Base-by-base conservation (phyloP, 2,797 vertebrate species). In the Gallirallus australis region DNA sequence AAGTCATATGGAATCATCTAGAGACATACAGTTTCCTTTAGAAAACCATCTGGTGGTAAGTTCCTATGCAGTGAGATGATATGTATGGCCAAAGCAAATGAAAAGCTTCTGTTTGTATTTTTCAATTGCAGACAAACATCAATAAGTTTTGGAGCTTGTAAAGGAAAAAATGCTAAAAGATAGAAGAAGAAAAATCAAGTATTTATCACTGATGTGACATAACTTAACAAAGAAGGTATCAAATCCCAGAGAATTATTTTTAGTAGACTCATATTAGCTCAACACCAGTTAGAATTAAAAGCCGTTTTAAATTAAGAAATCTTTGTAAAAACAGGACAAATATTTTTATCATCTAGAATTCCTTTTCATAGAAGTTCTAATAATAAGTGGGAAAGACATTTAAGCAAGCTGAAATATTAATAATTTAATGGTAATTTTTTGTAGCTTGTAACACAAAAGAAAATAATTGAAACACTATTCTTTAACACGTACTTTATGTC, bases 241-340 rank as follows among this genome's bases (percentile, higher is more conserved):
- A 82, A 93, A 68, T 68, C 47, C 24, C 33, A 88, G n/a, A 20
- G 21, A 53, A 54, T 48, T 1, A 59, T 84, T 68, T 52, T 87
- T 86, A 66, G n/a, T 42, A 77, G 75, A 76, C 47, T 77, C 48
- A n/a, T 28, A 79, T 81, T 68, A 77, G 15, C 86, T 85, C 53
- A 90, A 86, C 52, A 28, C 6, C 52, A 72, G 7, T 79, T 90
- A 92, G 52, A 96, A 90, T 71, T 81, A 90, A 96, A 93, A 90
- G 15, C 9, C n/a, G 4, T 64, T 93, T 89, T 95, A 96, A 96
- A 91, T 89, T 61, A 93, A 89, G 18, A 80, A 52, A 89, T 56
- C 37, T 12, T 88, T 90, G 61, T 39, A 75, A 79, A 94, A 94
- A 30, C 30, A 63, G 20, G 54, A 79, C 5, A 69, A 60, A 70